Evolutionary conservation across 2,797 vertebrate species (phyloP), one percentile per base, ranked within the genome.

Genomic region (Crenuchus spilurus): DNA sequence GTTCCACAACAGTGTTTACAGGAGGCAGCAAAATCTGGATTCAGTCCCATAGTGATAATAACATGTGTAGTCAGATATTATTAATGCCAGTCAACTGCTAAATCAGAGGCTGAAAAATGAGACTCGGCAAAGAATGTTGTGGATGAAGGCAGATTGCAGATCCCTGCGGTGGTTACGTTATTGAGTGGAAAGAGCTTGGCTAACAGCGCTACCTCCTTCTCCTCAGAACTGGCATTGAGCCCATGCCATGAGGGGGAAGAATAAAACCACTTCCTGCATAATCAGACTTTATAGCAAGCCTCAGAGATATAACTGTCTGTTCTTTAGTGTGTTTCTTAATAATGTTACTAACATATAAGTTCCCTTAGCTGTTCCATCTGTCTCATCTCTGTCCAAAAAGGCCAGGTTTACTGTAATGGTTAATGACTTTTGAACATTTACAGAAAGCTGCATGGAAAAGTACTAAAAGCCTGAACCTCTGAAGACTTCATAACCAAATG

Each of bases 241-340:
- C 73, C 18, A 22, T 64, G 65, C 75, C 65, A 76, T 79, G 80
- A 74, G 61, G 28, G 70, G 67, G 71, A 35, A 49, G 76, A 76
- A 79, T 72, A 68, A 67, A 72, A 78, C 83, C 78, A 80, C 77
- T 82, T 85, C 80, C 82, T 82, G 73, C 52, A 31, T 64, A 79
- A 76, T 83, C 73, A 84, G 69, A 63, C 70, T 68, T 78, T 72
- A 58, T 65, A 55, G 20, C 3, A 55, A 54, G 46, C 24, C 44
- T 64, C 64, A 39, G 37, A 68, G 58, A 67, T 57, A 52, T 13
- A 41, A 31, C 18, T 14, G 35, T 26, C 30, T 52, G 41, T 54
- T 48, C 37, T 48, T 65, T 18, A 26, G 33, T 16, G 24, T 44
- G 22, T 65, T 68, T 70, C 35, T 30, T 11, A 9, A 22, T 55